phyloP scores from a whole-genome alignment of 2,888 invertebrate species.

The Hofmannophila pseudospretella region DNA sequence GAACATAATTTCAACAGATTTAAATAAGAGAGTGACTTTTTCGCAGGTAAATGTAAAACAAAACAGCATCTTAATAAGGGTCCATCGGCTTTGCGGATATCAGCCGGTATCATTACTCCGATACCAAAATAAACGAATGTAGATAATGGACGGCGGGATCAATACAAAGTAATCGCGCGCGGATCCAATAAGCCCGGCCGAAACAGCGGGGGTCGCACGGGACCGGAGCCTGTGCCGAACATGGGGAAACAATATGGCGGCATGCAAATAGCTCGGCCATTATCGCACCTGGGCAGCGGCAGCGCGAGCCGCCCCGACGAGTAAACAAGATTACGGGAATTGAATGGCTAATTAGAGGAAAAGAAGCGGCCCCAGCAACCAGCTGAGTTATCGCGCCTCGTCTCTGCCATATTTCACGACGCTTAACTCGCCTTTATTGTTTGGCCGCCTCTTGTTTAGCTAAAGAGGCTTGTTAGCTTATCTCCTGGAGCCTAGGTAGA shows the following conservation, averaged over 20 bases:
- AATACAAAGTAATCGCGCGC: conserved; percentile 76
- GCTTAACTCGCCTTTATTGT: conserved; percentile 71
- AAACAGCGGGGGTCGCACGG: conserved; percentile 69
- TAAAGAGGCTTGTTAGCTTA: conserved; percentile 72
- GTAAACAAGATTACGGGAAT: conserved; percentile 78
- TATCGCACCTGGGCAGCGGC: conserved; percentile 76
- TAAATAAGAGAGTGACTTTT: too few relatives aligned
- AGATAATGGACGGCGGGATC: conserved; percentile 75
- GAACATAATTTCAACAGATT: too few relatives aligned
- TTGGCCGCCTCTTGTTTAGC: conserved; percentile 68
- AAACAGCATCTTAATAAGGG: conserved; percentile 34
- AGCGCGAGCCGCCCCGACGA: conserved; percentile 50
- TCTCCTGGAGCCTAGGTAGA: conserved; percentile 62
- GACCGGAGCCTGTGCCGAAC: conserved; percentile 54
- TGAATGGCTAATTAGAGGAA: conserved; percentile 77
- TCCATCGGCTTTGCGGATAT: conserved; percentile 54
- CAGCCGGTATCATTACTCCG: conserved; percentile 64
- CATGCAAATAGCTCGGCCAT: conserved; percentile 77
- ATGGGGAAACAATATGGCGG: conserved; percentile 76
- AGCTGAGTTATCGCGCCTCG: conserved; percentile 68
- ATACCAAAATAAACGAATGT: conserved; percentile 73
- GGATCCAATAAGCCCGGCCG: conserved; percentile 75
- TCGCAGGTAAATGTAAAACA: conserved; percentile 29
- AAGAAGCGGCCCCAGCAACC: conserved; percentile 61
- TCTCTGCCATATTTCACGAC: conserved; percentile 71